phyloP scores from a whole-genome alignment of 2,888 invertebrate species.

The Caprella mutica region DNA sequence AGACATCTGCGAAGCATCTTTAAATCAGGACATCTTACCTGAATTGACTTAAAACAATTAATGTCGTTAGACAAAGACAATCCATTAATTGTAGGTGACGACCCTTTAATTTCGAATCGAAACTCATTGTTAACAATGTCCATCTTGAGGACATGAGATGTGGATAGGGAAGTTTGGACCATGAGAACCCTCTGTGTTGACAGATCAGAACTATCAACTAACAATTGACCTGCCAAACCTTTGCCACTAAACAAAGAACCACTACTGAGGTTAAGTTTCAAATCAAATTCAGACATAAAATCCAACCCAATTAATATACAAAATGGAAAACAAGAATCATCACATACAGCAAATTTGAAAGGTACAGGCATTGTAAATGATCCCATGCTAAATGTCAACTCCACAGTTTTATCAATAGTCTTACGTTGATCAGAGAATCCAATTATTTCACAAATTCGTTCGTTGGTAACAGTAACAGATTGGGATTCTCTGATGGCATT shows the following conservation, averaged over 20 bases:
- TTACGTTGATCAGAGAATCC: background rate
- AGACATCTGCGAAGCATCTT: background rate
- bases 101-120: background rate
- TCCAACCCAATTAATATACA: too few relatives aligned
- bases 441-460: background rate
- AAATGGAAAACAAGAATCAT: too few relatives aligned
- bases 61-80: background rate
- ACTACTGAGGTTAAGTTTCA: too few relatives aligned
- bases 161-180: too few relatives aligned
- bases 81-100: background rate
- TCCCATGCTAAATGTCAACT: background rate
- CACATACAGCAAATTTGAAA: background rate
- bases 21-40: background rate
- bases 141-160: background rate
- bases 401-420: background rate
- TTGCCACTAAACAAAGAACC: too few relatives aligned
- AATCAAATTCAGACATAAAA: background rate
- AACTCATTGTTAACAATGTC: background rate
- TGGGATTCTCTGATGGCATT: background rate
- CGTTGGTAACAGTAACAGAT: background rate
- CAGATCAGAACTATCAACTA: too few relatives aligned
- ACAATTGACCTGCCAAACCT: too few relatives aligned
- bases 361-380: background rate
- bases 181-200: too few relatives aligned
- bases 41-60: background rate